These are phyloP conservation scores for Eolophus roseicapilla DNA, from an alignment of 2,113 vertebrate genomes.

Conservation along the genomic window DNA sequence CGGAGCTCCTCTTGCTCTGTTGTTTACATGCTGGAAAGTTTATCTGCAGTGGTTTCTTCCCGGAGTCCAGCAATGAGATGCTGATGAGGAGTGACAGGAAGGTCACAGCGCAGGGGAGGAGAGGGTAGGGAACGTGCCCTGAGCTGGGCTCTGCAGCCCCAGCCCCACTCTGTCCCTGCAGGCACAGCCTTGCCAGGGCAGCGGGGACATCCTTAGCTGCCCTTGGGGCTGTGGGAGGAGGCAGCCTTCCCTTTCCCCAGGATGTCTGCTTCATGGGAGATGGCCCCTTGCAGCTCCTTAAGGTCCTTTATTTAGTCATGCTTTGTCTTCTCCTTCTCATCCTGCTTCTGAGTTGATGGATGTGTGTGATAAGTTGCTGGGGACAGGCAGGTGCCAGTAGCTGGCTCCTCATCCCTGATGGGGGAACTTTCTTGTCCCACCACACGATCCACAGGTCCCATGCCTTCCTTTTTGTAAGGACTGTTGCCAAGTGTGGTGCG, in stretches of 20 bases:
- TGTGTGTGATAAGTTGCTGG: not conserved
- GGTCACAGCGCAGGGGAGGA: not conserved
- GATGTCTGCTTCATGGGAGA: not conserved
- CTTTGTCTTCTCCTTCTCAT: not conserved
- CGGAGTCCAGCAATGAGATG: not conserved
- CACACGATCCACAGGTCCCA: accelerated
- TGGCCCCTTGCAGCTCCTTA: accelerated
- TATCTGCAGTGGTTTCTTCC: conserved; percentile 31
- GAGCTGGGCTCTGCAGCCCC: not conserved
- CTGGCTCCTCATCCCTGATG: not conserved
- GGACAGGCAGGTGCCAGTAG: not conserved
- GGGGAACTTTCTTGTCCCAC: not conserved
- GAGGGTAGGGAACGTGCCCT: not conserved
- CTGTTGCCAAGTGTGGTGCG: not conserved
- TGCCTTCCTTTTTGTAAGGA: not conserved
- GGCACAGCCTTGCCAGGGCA: not conserved
- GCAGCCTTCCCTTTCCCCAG: not conserved
- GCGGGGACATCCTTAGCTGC: not conserved
- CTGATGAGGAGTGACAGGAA: conserved; percentile 61
- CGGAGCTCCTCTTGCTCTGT: conserved; percentile 1
- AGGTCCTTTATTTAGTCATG: not conserved
- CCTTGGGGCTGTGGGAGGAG: not conserved
- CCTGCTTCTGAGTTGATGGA: not conserved
- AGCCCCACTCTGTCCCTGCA: not conserved
- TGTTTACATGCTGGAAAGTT: conserved; percentile 38